These are phyloP conservation scores for Tenebrio molitor DNA, from an alignment of 1,140 invertebrate genomes.

Conservation along the genomic window DNA sequence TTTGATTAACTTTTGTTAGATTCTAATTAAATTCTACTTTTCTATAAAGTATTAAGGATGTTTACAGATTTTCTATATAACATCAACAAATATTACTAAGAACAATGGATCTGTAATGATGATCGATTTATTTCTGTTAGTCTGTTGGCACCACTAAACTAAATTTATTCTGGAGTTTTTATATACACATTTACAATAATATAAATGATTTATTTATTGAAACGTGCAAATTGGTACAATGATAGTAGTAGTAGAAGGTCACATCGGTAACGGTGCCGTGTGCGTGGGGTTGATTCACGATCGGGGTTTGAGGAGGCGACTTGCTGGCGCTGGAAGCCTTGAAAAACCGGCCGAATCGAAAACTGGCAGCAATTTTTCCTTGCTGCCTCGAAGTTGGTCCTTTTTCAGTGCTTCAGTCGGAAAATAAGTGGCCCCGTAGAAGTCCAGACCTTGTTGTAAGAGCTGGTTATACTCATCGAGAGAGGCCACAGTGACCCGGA, in stretches of 20 bases:
- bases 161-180: too few relatives aligned
- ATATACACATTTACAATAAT: too few relatives aligned
- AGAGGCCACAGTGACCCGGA: slow-evolving; percentile 83
- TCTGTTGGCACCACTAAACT: too few relatives aligned
- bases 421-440: slow-evolving; percentile 88
- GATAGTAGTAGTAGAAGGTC: neutral
- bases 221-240: slow-evolving; percentile 38
- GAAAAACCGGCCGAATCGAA: slow-evolving; percentile 85
- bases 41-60: too few relatives aligned
- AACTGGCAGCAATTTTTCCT: slow-evolving; percentile 82
- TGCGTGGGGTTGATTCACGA: slow-evolving; percentile 36
- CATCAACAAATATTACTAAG: too few relatives aligned
- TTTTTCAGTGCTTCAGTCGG: slow-evolving; percentile 81
- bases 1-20: too few relatives aligned
- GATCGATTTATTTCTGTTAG: too few relatives aligned
- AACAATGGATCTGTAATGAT: too few relatives aligned
- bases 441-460: slow-evolving; percentile 85
- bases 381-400: slow-evolving; percentile 73
- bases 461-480: slow-evolving; percentile 85
- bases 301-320: slow-evolving; percentile 81
- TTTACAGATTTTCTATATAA: too few relatives aligned
- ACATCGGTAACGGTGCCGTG: neutral
- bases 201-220: slow-evolving; percentile 41
- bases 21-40: too few relatives aligned
- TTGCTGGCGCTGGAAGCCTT: slow-evolving; percentile 83